phyloP scores from a whole-genome alignment of 2,797 vertebrate genomes.

The Strix occidentalis region DNA sequence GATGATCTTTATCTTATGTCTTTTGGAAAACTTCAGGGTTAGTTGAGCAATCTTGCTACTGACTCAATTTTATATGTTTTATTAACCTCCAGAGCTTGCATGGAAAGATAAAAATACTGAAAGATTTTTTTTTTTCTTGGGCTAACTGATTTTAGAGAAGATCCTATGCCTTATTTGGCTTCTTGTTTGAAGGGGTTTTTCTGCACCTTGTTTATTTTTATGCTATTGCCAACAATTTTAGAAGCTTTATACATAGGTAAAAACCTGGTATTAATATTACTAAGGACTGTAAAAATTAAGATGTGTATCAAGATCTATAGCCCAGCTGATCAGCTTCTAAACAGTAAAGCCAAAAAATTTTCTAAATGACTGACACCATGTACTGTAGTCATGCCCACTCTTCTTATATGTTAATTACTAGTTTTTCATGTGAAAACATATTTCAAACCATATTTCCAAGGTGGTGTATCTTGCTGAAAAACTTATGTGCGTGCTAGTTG shows the following conservation, averaged over 20 bases:
- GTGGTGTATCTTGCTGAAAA: not conserved
- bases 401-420: not conserved
- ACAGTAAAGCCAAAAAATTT: not conserved
- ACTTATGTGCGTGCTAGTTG: not conserved
- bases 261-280: not conserved
- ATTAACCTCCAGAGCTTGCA: not conserved
- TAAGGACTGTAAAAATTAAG: not conserved
- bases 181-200: not conserved
- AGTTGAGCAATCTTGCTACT: slow-evolving; percentile 19
- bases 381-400: not conserved
- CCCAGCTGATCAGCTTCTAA: not conserved
- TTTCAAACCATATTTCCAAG: not conserved
- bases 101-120: not conserved
- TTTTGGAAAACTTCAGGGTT: slow-evolving; percentile 34
- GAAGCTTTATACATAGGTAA: not conserved
- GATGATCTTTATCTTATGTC: not conserved
- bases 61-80: slow-evolving; percentile 16
- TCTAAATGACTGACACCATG: not conserved
- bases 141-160: not conserved
- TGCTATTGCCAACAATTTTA: not conserved
- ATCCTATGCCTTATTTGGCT: not conserved
- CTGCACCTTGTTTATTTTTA: not conserved
- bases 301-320: not conserved
- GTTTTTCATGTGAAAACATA: not conserved
- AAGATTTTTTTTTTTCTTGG: not conserved